Evolutionary conservation across 2,113 vertebrate genomes (phyloP), one percentile per base, ranked within the genome.

Genomic region (Campylomormyrus tamandua): DNA sequence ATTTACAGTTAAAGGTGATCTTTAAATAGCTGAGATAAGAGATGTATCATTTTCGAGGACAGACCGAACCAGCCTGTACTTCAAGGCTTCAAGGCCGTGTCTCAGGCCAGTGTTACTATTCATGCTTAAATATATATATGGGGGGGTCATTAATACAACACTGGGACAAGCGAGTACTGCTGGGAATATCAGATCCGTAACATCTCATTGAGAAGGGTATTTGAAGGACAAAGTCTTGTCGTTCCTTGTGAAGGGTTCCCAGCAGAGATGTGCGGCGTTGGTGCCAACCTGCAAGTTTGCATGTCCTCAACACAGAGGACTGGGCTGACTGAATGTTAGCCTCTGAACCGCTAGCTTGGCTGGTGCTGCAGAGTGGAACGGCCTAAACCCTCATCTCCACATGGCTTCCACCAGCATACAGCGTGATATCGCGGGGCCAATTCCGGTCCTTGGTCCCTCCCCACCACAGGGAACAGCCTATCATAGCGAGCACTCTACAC

Each of bases 1-100:
- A 27, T 50, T 89, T 87, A 52, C 49, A 90, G 90, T 21, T 91
- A 90, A 89, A n/a, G 89, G 45, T 74, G 50, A 83, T 91, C 77
- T 92, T 91, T 91, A 91, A 27, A 91, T 80, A 89, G 85, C 62
- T 56, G 90, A 39, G 74, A 92, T 90, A 86, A 77, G 48, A 90
- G 56, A 83, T 84, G 49, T 46, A 77, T 83, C 88, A 66, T 91
- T 92, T 92, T 89, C 85, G 90, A 92, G 90, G 88, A 91, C 89
- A 70, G 53, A 86, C 80, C 52, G 83, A 35, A 90, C n/a, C 45
- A 31, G 70, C 13, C 87, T 90, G 90, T 92, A 89, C 89, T 92
- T 90, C 91, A 91, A 94, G 92, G 45, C 89, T 92, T 90, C 91
- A 91, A 94, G 92, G 42, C 58, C 88, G 77, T 11, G 15, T 62